Evolutionary conservation across 2,797 vertebrate species (phyloP), one percentile per base, ranked within the genome.

Genomic region (Spea hammondii): DNA sequence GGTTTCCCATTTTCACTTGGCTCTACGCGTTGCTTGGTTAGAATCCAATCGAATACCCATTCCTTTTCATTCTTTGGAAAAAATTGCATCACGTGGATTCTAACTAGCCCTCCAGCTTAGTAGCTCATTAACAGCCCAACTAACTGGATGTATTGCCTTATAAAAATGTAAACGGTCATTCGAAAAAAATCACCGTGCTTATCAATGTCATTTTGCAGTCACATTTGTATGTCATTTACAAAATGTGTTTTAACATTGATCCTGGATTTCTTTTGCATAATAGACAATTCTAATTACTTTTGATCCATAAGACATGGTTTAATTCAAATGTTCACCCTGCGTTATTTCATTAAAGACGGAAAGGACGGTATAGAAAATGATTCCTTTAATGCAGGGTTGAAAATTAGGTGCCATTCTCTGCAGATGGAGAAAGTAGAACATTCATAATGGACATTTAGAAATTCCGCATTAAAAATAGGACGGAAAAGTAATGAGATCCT

Each of bases 401-500:
- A 83, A 89, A 85, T 86, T 83, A 87, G 85, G 79, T 84, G 86
- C 74, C 85, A 85, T 83, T 85, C 83, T 77, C 75, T 85, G 84
- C 85, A 77, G 80, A 78, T 85, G 83, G 86, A 87, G 84, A 74
- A 86, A 79, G 70, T 74, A 9, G 83, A 85, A 82, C 71, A 11
- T 83, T 89, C 74, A 49, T 82, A 88, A 79, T 83, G 88, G 85
- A 86, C 85, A 83, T 80, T 64, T 65, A 76, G 86, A 85, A 76
- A 83, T 83, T 87, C 85, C 84, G 67, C 85, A 81, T 88, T 86
- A 86, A 83, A 88, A 79, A 68, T 85, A 50, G 83, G 79, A 77
- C 86, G 76, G 84, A 80, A 83, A 86, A 88, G 84, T 87, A 89
- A 91, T 87, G 88, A 91, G 79, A 55, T 82, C 59, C 74, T 77